These are phyloP conservation scores for Metaphire vulgaris DNA, from an alignment of 1,140 invertebrate genomes.

Conservation along the genomic window DNA sequence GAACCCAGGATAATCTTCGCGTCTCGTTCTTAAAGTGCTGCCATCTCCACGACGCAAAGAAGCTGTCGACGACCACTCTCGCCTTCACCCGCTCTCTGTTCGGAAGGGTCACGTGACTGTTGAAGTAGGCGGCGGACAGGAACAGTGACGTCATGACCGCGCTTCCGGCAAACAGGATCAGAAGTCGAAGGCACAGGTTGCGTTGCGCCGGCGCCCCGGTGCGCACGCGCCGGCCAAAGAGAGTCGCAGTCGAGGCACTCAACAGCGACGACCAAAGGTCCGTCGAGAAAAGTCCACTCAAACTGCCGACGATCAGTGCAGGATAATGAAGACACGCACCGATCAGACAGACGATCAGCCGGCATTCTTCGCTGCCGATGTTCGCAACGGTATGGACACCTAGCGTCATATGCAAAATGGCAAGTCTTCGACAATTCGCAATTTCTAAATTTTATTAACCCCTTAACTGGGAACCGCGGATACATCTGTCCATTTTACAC, in stretches of 20 bases:
- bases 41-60: background rate
- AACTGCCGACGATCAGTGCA: background rate
- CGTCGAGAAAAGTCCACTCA: background rate
- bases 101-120: background rate
- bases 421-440: no score
- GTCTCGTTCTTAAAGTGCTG: background rate
- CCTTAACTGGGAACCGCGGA: no score
- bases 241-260: background rate
- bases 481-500: no score
- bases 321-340: background rate
- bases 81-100: background rate
- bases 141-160: background rate
- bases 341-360: background rate
- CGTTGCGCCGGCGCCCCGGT: background rate
- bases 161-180: background rate
- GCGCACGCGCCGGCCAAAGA: background rate
- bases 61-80: background rate
- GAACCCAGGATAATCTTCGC: background rate
- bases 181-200: background rate
- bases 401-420: constrained; percentile 52
- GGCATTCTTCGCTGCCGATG: constrained; percentile 64
- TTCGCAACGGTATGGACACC: constrained; percentile 84
- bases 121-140: background rate
- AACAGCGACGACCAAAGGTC: background rate
- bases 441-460: no score